Percentiles rank a stretch among this genome's conserved stretches.
Evolutionary conservation across 2,888 invertebrate genomes (phyloP).

Genomic region (Caenorhabditis uteleia): DNA sequence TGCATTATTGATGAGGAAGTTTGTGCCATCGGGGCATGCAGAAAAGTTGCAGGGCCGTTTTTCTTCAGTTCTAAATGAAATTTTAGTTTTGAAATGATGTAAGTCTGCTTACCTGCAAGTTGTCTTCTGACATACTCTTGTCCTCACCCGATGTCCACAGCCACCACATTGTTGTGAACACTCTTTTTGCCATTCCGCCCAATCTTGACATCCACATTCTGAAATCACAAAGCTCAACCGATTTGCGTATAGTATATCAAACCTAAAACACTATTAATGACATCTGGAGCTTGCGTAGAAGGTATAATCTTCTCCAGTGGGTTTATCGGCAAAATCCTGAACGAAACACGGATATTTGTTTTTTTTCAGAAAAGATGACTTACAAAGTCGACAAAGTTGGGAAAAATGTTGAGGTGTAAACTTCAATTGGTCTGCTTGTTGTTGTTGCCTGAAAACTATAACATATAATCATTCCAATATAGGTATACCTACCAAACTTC

Average conservation of each 20-base stretch:
- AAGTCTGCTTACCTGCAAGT: conserved; percentile 31
- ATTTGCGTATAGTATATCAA: not conserved
- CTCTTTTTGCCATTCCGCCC: conserved; percentile 62
- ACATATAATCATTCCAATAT: too few relatives aligned
- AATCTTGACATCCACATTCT: conserved; percentile 63
- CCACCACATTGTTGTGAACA: conserved; percentile 69
- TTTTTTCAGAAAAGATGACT: not conserved
- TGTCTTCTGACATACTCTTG: conserved; percentile 52
- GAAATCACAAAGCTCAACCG: not conserved
- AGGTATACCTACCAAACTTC: too few relatives aligned
- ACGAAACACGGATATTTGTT: not conserved
- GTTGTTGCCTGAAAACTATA: not conserved
- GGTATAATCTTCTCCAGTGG: conserved; percentile 20
- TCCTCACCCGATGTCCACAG: conserved; percentile 59
- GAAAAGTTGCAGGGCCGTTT: conserved; percentile 65
- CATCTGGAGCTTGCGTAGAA: conserved; percentile 37
- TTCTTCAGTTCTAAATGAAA: conserved; percentile 50
- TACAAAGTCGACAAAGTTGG: conserved; percentile 28
- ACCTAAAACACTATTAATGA: conserved; percentile 39
- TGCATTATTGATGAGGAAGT: conserved; percentile 66
- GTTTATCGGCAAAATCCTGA: conserved; percentile 24
- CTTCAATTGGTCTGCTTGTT: not conserved
- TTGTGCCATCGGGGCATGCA: conserved; percentile 64
- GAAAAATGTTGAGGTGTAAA: conserved; percentile 10
- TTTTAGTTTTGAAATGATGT: not conserved